Evolutionary conservation across 2,113 vertebrate genomes (phyloP), one percentile per base, ranked within the genome.

Genomic region (Neolamprologus toae): DNA sequence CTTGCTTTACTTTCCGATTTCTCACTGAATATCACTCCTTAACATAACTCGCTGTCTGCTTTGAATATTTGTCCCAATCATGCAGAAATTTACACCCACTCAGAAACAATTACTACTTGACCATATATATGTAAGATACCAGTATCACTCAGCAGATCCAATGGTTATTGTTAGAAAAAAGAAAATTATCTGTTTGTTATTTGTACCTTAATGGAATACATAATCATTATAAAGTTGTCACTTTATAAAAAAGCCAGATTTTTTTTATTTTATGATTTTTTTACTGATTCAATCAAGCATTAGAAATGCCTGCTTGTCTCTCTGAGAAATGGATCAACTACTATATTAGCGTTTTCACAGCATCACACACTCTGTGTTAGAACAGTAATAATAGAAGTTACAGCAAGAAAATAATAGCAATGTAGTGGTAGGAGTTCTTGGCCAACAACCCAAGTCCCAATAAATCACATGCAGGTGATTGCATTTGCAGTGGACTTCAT

Each of bases 401-500:
- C 7, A 51, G 73, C 26, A 0, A 78, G 1, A 51, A 78, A 78
- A 54, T 54, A 35, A 80, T 35, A 54, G 31, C 19, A 23, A 17
- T 28, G 26, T 79, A 35, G 8, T 40, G 59, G 83, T 76, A 16
- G 83, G 53, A 92, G 85, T 61, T 33, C 51, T 79, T 8, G 4
- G 73, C 49, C 55, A 13, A 40, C 73, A 78, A 42, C 19, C 7
- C 23, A 12, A 54, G 23, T 73, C 26, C n/a, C 33, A 63, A 66
- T 78, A 89, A 82, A 85, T 93, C 86, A 92, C 26, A 87, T 68
- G 3, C 85, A 83, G 53, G 40, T 40, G 37, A 73, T n/a, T 8
- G n/a, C 61, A 89, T 94, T 91, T 91, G 35, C 82, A 95, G 89
- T 92, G 84, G 81, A 95, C 94, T 83, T 57, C 83, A 87, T 33